phyloP scores from a whole-genome alignment of 1,140 invertebrate genomes.

The Zaprionus ornatus region DNA sequence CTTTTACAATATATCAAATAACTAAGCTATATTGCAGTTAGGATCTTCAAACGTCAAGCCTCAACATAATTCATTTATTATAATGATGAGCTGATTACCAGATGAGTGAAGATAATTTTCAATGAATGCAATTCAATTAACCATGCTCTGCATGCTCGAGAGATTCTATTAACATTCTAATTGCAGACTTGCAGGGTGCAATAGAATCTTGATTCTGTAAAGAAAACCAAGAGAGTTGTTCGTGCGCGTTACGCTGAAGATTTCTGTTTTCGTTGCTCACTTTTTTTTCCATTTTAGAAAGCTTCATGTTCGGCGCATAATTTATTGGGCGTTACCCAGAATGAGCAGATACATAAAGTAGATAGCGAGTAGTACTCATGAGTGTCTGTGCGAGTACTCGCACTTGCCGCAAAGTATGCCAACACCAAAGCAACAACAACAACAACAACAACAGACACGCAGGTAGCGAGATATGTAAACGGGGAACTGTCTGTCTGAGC shows the following conservation, averaged over 20 bases:
- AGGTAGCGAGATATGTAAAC: constrained; percentile 10
- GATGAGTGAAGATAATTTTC: neutral
- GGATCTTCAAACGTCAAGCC: too few relatives aligned
- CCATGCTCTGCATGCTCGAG: constrained; percentile 22
- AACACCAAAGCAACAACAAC: constrained; percentile 12
- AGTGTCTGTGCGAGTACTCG: constrained; percentile 17
- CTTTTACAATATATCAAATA: too few relatives aligned
- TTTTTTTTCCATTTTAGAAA: constrained; percentile 70
- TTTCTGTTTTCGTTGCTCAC: constrained; percentile 16
- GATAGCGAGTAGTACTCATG: constrained; percentile 21
- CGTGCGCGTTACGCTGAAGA: neutral
- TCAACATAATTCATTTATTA: neutral
- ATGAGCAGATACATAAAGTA: constrained; percentile 49
- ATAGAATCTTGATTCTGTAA: neutral
- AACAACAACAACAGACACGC: constrained; percentile 10
- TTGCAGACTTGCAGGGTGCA: neutral
- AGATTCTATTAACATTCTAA: constrained; percentile 18
- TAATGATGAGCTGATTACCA: neutral
- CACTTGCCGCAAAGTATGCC: constrained; percentile 30
- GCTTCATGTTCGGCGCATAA: constrained; percentile 66
- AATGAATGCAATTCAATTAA: constrained; percentile 7
- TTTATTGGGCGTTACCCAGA: constrained; percentile 74
- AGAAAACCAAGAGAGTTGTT: neutral
- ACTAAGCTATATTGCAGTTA: neutral
- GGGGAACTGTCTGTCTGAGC: constrained; percentile 5